Percentiles rank a stretch among this genome's conserved stretches.
phyloP scores from a whole-genome alignment of 2,113 vertebrate genomes.

The Felis catus region F.catus_Fca126_mat1.0 CM031425.1:1512501-1513000 shows the following conservation, averaged over 20 bases:
- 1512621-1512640: neutral
- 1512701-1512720: neutral
- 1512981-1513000: neutral
- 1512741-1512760: neutral
- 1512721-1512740: neutral
- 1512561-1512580: neutral
- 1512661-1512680: neutral
- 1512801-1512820: neutral
- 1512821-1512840: neutral
- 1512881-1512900: neutral
- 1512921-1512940: conserved; percentile 16
- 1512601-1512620: neutral
- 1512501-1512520: neutral
- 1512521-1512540: neutral
- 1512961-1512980: neutral
- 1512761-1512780: neutral
- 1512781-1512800: neutral
- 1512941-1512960: neutral
- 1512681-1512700: neutral
- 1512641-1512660: neutral
- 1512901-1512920: neutral
- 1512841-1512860: neutral
- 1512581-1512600: neutral
- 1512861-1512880: neutral
- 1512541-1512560: neutral